These are phyloP conservation scores for Selenia dentaria DNA, from an alignment of 2,888 invertebrate genomes.

Conservation along the genomic window DNA sequence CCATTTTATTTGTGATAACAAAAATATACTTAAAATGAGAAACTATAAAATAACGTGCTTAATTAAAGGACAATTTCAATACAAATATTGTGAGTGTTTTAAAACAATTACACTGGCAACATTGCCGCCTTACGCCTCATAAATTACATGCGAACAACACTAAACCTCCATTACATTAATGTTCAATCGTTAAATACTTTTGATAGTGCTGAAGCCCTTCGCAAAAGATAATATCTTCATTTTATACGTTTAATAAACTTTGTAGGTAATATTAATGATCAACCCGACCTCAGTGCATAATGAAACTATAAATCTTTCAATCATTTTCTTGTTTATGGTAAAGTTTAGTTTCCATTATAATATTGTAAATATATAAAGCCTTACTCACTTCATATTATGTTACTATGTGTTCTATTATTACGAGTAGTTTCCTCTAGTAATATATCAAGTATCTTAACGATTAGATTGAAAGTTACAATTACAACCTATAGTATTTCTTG, in stretches of 20 bases:
- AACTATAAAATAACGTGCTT: too few relatives aligned
- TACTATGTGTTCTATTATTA: too few relatives aligned
- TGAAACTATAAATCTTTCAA: constrained; percentile 45
- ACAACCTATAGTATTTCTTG: too few relatives aligned
- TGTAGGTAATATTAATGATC: constrained; percentile 49
- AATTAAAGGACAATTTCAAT: too few relatives aligned
- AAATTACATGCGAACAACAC: constrained; percentile 43
- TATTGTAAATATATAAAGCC: constrained; percentile 24
- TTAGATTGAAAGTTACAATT: too few relatives aligned
- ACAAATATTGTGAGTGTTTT: neutral
- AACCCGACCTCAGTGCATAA: constrained; percentile 37
- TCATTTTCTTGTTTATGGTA: constrained; percentile 36
- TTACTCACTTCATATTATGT: neutral
- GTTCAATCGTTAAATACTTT: constrained; percentile 40
- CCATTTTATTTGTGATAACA: too few relatives aligned
- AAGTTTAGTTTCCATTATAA: constrained; percentile 22
- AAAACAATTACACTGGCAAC: constrained; percentile 20
- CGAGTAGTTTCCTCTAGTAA: too few relatives aligned
- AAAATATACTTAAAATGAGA: too few relatives aligned
- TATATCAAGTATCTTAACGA: too few relatives aligned
- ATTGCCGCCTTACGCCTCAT: constrained; percentile 39
- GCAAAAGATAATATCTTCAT: constrained; percentile 44
- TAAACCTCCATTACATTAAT: constrained; percentile 44
- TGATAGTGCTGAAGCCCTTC: constrained; percentile 44
- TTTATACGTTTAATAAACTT: constrained; percentile 47